Base-by-base conservation (phyloP, 2,113 vertebrate species). In the Myotis yumanensis region DNA sequence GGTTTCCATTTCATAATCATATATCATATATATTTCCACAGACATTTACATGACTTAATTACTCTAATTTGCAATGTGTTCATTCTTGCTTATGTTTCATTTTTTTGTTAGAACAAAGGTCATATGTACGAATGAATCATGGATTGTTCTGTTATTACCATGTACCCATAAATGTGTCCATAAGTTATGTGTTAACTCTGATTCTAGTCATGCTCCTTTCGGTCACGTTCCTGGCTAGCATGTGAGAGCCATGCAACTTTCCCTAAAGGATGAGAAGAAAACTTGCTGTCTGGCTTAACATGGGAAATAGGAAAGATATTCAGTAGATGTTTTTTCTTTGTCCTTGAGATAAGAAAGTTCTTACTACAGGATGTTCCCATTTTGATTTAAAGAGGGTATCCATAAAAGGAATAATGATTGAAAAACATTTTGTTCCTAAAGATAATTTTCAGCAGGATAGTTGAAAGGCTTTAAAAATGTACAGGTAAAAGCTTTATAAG, bases 1-100 rank as follows among this genome's bases (percentile, higher is more conserved):
- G 80, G 59, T 94, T 86, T 96, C 43, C 93, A 96, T 97, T 95
- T 92, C 93, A 87, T 96, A 83, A 62, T 93, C 93, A 89, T 91
- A n/a, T 71, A 40, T 81, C 76, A 80, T 81, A 84, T 51, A 51
- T 84, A 40, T 71, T 72, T 79, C 52, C 86, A 90, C 18, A 6
- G 76, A 64, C 83, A 66, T 84, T 66, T 59, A 90, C 66, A 87
- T 93, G 69, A 76, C 75, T 91, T 68, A 77, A 71, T 72, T 30
- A 20, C 84, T 92, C 22, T 87, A 62, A 64, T 90, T 93, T 89
- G 62, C 93, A 94, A 59, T 81, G 93, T 66, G 73, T 86, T 69
- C 37, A 59, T 28, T 90, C 84, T 96, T 48, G 73, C 88, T 94
- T 91, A 9, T 88, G 89, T 95, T 93, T 94, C 48, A 1, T 91